Conservation (phyloP, 2,888 invertebrate genomes). For the Coelopa pilipes region DNA sequence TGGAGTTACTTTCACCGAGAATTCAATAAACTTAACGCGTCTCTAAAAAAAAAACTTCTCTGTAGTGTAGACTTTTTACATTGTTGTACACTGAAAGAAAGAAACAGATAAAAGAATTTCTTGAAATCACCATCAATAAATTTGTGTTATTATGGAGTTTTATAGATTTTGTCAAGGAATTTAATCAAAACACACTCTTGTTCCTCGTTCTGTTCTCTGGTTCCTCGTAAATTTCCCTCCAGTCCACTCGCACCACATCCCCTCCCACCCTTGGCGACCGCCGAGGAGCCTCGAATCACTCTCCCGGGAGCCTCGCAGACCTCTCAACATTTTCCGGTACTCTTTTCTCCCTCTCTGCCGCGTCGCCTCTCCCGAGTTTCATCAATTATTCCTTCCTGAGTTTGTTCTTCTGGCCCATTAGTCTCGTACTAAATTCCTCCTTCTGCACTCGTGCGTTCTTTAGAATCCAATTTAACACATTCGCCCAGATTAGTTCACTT, state of each 20-base stretch:
- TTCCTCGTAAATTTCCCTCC: no score
- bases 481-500: no score
- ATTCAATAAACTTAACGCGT: constrained; percentile 19
- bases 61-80: constrained; percentile 57
- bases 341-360: no score
- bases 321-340: no score
- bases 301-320: no score
- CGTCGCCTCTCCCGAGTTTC: no score
- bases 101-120: constrained; percentile 33
- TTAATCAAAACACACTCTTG: background rate
- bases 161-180: background rate
- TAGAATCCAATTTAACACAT: no score
- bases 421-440: constrained; percentile 51
- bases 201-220: background rate
- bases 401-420: constrained; percentile 43
- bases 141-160: no score
- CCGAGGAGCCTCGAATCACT: no score
- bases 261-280: no score
- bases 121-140: background rate
- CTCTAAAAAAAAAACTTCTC: constrained; percentile 17
- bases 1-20: constrained; percentile 15
- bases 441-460: background rate
- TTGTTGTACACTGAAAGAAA: constrained; percentile 60
- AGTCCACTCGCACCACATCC: no score
- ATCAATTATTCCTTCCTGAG: background rate